These are phyloP conservation scores for Galbula dea DNA, from an alignment of 2,113 vertebrate genomes.

Conservation along the genomic window DNA sequence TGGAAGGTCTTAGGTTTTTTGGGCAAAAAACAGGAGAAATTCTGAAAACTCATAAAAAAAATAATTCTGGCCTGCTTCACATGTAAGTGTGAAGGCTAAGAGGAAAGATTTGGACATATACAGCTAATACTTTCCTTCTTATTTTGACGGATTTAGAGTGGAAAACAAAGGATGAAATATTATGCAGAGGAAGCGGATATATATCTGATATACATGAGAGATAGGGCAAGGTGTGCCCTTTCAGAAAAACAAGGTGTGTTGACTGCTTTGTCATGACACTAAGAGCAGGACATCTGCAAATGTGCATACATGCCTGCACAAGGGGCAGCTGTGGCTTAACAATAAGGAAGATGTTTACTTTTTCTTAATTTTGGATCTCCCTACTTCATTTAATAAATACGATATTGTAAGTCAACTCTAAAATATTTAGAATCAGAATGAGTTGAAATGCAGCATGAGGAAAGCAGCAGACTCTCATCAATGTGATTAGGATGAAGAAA, in stretches of 20 bases:
- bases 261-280: neutral
- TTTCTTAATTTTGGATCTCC: neutral
- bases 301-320: fast-evolving
- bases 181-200: neutral
- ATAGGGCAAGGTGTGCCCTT: neutral
- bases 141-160: neutral
- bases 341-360: neutral
- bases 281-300: neutral
- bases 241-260: neutral
- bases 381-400: neutral
- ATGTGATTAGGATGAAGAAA: neutral
- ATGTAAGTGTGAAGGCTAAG: neutral
- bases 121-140: neutral
- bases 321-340: fast-evolving
- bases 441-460: neutral
- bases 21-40: neutral
- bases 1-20: neutral
- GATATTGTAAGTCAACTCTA: neutral
- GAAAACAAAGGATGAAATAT: neutral
- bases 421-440: neutral
- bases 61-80: neutral
- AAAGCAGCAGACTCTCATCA: neutral
- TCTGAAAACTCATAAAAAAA: neutral
- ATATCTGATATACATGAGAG: neutral
- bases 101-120: neutral